Evolutionary conservation across 2,113 vertebrate species (phyloP), one percentile per base, ranked within the genome.

Genomic region (Sialia sialis): DNA sequence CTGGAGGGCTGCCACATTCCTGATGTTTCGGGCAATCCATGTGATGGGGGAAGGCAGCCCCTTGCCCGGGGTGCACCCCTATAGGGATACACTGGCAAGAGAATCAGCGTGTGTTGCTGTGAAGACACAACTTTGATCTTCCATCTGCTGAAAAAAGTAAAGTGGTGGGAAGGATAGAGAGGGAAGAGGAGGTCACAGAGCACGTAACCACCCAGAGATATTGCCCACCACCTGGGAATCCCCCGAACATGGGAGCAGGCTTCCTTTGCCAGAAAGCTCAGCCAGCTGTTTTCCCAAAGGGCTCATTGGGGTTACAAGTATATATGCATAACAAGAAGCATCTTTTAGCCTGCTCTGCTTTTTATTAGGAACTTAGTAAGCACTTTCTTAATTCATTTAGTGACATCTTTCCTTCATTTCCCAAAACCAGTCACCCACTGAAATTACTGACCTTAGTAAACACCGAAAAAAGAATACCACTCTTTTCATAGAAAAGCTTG

Each of bases 261-360:
- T 83, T 83, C 43, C 63, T 89, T 49, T 94, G 93, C 91, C 95
- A 95, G 87, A 94, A 87, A 89, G 59, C 62, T 83, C 75, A 94
- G 83, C 77, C 94, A 94, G 77, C 77, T 95, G 80, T 92, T 81
- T 94, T 93, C 94, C 96, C 82, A 87, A 90, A 86, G 92, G 84
- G 64, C 68, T 94, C 26, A 4, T 76, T 29, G 30, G 72, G 44
- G 6, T 79, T 83, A 59, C 51, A 86, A 80, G 27, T 43, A 93
- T 87, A 86, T 84, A 22, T 0, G 0, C 56, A 70, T 63, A 93
- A 86, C 84, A 89, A 86, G 87, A 43, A 91, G 77, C 74, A 96
- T 89, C 84, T 87, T 93, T 79, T 51, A 87, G 55, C 32, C 54
- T 60, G 56, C 67, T 94, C 77, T 92, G 74, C 54, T 95, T 94